phyloP scores from a whole-genome alignment of 2,113 vertebrate species.

The Mus spicilegus region DNA sequence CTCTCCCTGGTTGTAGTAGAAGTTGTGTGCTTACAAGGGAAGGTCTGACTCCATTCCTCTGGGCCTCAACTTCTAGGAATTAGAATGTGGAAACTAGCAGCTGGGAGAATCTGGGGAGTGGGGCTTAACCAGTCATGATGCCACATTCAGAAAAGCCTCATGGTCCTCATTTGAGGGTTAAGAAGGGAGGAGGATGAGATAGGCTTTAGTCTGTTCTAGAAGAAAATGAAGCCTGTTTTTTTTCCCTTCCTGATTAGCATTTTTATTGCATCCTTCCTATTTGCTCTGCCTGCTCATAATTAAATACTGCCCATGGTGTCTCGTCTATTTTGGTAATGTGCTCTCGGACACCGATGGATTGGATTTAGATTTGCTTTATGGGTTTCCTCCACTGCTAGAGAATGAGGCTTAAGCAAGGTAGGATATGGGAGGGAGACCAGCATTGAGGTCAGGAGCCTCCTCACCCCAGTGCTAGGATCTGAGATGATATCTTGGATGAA shows the following conservation, averaged over 20 bases:
- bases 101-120: neutral
- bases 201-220: conserved; percentile 53
- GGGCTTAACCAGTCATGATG: neutral
- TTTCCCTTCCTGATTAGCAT: conserved; percentile 76
- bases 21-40: neutral
- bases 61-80: conserved; percentile 57
- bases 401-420: conserved; percentile 30
- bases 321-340: conserved; percentile 78
- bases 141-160: conserved; percentile 4
- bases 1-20: neutral
- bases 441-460: neutral
- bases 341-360: conserved; percentile 74
- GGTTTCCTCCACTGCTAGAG: conserved; percentile 49
- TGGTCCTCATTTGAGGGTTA: neutral
- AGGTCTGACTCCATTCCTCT: neutral
- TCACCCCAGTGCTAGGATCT: neutral
- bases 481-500: neutral
- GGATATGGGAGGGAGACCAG: neutral
- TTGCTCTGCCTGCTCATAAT: conserved; percentile 81
- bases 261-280: conserved; percentile 81
- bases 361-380: conserved; percentile 80
- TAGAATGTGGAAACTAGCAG: neutral
- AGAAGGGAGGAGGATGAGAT: neutral
- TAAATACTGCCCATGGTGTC: conserved; percentile 82
- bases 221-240: conserved; percentile 68